Evolutionary conservation across 2,797 vertebrate species (phyloP).

Genomic region (Synaphobranchus kaupii): DNA sequence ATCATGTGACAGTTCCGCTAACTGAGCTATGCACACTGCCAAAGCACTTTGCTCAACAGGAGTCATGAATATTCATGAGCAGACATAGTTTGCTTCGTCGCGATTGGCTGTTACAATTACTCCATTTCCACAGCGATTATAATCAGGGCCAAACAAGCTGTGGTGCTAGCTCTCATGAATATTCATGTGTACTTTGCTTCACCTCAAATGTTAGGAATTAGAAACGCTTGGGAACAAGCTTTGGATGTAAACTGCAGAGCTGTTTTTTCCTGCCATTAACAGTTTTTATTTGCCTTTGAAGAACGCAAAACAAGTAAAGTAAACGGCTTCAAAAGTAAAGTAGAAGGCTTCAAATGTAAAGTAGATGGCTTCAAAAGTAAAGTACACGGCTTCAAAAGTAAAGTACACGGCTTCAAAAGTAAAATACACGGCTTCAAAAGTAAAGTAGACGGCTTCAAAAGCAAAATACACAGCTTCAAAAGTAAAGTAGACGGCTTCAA

Average conservation of each 20-base stretch:
- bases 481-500: neutral
- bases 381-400: too few relatives aligned
- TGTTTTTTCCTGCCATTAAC: neutral
- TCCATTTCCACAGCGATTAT: neutral
- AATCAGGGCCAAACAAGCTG: neutral
- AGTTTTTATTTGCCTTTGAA: neutral
- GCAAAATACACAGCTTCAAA: too few relatives aligned
- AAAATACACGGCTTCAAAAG: too few relatives aligned
- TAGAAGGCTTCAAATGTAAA: too few relatives aligned
- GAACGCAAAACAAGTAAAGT: neutral
- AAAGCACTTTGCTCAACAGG: neutral
- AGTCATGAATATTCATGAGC: neutral
- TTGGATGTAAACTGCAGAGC: neutral
- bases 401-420: too few relatives aligned
- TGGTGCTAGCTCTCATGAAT: neutral
- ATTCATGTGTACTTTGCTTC: neutral
- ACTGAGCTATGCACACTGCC: neutral
- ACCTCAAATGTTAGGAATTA: neutral
- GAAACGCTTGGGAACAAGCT: neutral
- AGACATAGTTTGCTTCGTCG: neutral
- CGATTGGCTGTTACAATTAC: neutral
- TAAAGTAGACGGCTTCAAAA: too few relatives aligned
- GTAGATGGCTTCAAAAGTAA: too few relatives aligned
- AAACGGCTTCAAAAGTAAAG: too few relatives aligned
- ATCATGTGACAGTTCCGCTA: neutral